Base-by-base conservation (phyloP, 1,140 invertebrate species). In the Rhyzopertha dominica region DNA sequence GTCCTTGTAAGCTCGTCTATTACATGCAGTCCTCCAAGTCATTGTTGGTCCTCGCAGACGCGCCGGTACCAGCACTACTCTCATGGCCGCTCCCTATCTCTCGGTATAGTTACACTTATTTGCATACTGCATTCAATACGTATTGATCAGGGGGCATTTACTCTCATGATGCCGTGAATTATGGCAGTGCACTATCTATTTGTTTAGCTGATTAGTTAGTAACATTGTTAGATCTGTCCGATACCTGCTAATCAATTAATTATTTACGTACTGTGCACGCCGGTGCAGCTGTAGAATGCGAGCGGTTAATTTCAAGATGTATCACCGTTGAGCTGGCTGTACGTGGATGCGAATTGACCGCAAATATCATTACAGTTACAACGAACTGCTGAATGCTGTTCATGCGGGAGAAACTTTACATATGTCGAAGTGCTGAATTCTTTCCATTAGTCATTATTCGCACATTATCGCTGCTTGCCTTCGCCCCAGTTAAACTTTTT, bases 261-360 rank as follows among this genome's bases (percentile, higher is more conserved):
- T 66, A 66, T 66, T 66, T 66, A 66, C 64, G 61, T 60, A 61
- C n/a, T n/a, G n/a, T n/a, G n/a, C n/a, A n/a, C n/a, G n/a, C n/a
- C n/a, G n/a, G n/a, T n/a, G n/a, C n/a, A n/a, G n/a, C n/a, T n/a
- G n/a, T n/a, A n/a, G n/a, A n/a, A n/a, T n/a, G n/a, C n/a, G n/a
- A n/a, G n/a, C n/a, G n/a, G n/a, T n/a, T n/a, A n/a, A n/a, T n/a
- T n/a, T n/a, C n/a, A n/a, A n/a, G n/a, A n/a, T n/a, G n/a, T n/a
- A n/a, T n/a, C n/a, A n/a, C n/a, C n/a, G n/a, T n/a, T n/a, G n/a
- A n/a, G n/a, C n/a, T n/a, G n/a, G n/a, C n/a, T n/a, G n/a, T n/a
- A n/a, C n/a, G n/a, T n/a, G n/a, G n/a, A n/a, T n/a, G n/a, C n/a
- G n/a, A n/a, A n/a, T n/a, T n/a, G n/a, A n/a, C n/a, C n/a, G n/a